phyloP scores from a whole-genome alignment of 64 coral and sea anemone genomes.

The Porites australiensis region DNA sequence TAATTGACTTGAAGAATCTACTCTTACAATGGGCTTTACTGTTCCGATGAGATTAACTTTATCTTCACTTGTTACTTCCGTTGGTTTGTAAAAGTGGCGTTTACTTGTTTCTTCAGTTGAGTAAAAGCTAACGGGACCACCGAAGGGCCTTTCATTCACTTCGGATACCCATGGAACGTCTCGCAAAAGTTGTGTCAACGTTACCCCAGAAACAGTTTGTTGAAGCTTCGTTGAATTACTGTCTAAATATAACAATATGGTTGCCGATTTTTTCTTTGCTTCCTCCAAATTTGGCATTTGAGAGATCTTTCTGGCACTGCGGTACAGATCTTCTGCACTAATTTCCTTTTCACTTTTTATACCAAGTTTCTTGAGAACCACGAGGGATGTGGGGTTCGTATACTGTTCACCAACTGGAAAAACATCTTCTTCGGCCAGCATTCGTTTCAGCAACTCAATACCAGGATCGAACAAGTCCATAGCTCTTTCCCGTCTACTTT shows the following conservation, averaged over 20 bases:
- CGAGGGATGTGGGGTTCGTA: not conserved
- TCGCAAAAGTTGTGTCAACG: not conserved
- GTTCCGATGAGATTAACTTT: constrained; percentile 64
- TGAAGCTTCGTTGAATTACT: constrained; percentile 29
- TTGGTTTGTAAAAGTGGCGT: not conserved
- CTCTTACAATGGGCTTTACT: constrained; percentile 41
- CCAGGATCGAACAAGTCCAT: constrained; percentile 56
- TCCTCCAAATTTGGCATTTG: not conserved
- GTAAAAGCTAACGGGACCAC: constrained; percentile 55
- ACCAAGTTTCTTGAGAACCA: constrained; percentile 35
- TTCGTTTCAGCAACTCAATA: not conserved
- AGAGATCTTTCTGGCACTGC: constrained; percentile 50
- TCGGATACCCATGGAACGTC: constrained; percentile 60
- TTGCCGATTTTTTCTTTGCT: constrained; percentile 68
- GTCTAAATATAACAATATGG: constrained; percentile 52
- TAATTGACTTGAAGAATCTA: not conserved
- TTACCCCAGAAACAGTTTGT: not conserved
- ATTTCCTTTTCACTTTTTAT: constrained; percentile 57
- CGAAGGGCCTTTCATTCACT: constrained; percentile 25
- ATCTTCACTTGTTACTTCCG: constrained; percentile 30
- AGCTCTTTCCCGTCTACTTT: not conserved
- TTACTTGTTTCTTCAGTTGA: not conserved
- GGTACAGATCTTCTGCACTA: constrained; percentile 46
- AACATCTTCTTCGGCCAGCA: constrained; percentile 47
- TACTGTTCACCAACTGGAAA: constrained; percentile 34